Evolutionary conservation across 2,888 invertebrate species (phyloP), one percentile per base, ranked within the genome.

Genomic region (Euzophera pinguis): DNA sequence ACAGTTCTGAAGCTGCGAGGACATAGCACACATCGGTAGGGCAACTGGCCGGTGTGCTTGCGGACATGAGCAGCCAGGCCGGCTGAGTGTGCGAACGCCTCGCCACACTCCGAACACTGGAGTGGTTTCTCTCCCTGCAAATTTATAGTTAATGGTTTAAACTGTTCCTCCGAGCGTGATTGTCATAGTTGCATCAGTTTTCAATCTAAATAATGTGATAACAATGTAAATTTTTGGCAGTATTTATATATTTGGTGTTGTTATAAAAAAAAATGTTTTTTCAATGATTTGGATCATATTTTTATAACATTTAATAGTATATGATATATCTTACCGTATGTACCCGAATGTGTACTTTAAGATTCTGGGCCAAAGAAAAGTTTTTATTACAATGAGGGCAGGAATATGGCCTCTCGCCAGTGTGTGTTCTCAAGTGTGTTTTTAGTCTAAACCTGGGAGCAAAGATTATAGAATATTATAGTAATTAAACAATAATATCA

Each of bases 111-210:
- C 0, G 71, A 47, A 63, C 91, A 91, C n/a, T 67, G 62, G 3
- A 87, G 67, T 13, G 91, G 91, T 57, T 91, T 91, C 58, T 90
- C 90, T 14, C 91, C 91, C 83, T 89, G 55, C 22, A 22, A 22
- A n/a, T n/a, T n/a, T n/a, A n/a, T n/a, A n/a, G n/a, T n/a, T 22
- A 22, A 3, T 22, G 22, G 22, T 22, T 22, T 22, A 22, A 22
- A 22, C 22, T 22, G 22, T 22, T 22, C n/a, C n/a, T n/a, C n/a
- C n/a, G n/a, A n/a, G n/a, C n/a, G n/a, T n/a, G n/a, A n/a, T n/a
- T n/a, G n/a, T n/a, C n/a, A n/a, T n/a, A n/a, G n/a, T n/a, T n/a
- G n/a, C n/a, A n/a, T n/a, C n/a, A n/a, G n/a, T n/a, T n/a, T n/a
- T n/a, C n/a, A n/a, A n/a, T n/a, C n/a, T n/a, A n/a, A n/a, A n/a